Evolutionary conservation across 2,888 invertebrate genomes (phyloP), one percentile per base, ranked within the genome.

Genomic region (Sturmia bella): DNA sequence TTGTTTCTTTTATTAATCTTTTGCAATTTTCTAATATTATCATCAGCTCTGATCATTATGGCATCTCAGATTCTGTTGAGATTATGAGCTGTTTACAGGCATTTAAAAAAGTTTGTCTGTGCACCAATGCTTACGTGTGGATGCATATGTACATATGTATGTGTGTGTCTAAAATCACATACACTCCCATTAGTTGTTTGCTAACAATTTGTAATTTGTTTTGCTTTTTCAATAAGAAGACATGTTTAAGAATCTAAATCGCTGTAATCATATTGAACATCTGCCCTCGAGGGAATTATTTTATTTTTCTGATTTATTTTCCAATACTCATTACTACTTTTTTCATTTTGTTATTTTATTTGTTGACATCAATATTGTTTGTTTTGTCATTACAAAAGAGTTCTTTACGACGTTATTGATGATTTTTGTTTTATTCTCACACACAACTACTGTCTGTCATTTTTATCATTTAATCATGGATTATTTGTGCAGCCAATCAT

Each of bases 241-340:
- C 7, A 4, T n/a, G n/a, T n/a, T n/a, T 15, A 27, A 56, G 13
- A n/a, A 37, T 37, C 66, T n/a, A 57, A 74, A 64, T 63, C 37
- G 41, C 59, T 78, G 64, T 27, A 50, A 66, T 48, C 39, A 68
- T 63, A 45, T 63, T 68, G 61, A 61, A 79, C 79, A 79, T 63
- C 79, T 79, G 79, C 39, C 73, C 63, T 56, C 61, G 27, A 50
- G 68, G 54, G 79, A 32, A 73, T 56, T 79, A 61, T 74, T 70
- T 56, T 52, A 50, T 41, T 17, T 66, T 54, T 21, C 68, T 15
- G 5, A 45, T 56, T 52, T 45, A 32, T 17, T 66, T 54, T 21
- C 68, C 7, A 7, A 45, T 9, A n/a, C n/a, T 15, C 3, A 48
- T 32, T 45, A 32, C 11, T 41, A 7, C 12, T 12, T 24, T 54